Conservation (phyloP, 2,113 vertebrate genomes). For the Syngnathus typhle region DNA sequence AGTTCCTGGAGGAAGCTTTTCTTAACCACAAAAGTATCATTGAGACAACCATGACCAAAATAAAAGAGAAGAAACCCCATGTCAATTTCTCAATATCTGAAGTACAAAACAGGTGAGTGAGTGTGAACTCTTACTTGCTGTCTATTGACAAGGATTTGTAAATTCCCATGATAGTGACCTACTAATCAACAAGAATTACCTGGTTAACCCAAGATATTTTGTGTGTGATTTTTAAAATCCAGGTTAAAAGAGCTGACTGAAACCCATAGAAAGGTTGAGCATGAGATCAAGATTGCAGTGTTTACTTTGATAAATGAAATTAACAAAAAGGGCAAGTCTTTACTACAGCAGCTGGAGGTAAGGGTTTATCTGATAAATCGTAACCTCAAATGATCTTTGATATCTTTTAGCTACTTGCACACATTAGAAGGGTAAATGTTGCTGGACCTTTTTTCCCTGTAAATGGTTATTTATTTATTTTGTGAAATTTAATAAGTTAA, state of each 20-base stretch:
- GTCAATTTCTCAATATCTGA: constrained; percentile 92
- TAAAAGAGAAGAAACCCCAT: constrained; percentile 94
- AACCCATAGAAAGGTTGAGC: constrained; percentile 94
- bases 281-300: constrained; percentile 98
- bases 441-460: too few species aligned
- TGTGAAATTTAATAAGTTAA: not conserved
- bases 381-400: too few species aligned
- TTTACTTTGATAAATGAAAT: constrained; percentile 99
- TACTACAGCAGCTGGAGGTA: constrained; percentile 96
- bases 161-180: not conserved
- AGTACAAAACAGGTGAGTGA: constrained; percentile 88
- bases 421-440: too few species aligned
- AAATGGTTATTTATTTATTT: not conserved
- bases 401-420: too few species aligned
- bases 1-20: constrained; percentile 97
- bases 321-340: constrained; percentile 98
- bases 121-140: not conserved
- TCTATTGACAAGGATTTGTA: not conserved
- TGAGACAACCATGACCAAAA: constrained; percentile 86
- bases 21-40: constrained; percentile 95
- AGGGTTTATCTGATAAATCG: not conserved
- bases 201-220: not conserved
- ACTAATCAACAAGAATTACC: not conserved
- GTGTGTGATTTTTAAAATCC: constrained; percentile 37
- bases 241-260: constrained; percentile 97